Evolutionary conservation across 2,888 invertebrate species (phyloP).

Genomic region (Branchipolynoe longqiensis): DNA sequence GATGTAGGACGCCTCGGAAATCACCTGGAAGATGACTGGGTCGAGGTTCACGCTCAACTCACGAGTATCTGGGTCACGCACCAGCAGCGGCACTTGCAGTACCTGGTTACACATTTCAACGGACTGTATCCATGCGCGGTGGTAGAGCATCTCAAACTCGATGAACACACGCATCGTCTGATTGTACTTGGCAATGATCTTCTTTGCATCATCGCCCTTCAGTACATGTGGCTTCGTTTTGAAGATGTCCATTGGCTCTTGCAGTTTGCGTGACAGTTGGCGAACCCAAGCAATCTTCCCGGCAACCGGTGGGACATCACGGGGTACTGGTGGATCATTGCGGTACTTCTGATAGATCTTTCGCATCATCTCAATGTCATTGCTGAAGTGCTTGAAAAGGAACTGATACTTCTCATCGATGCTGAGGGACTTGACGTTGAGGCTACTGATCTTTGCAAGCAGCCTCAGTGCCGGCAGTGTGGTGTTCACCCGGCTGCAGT

Average conservation of each 20-base stretch:
- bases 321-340: constrained; percentile 87
- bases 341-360: constrained; percentile 89
- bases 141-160: constrained; percentile 91
- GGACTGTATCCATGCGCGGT: constrained; percentile 90
- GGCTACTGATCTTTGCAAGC: constrained; percentile 86
- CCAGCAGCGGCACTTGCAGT: constrained; percentile 85
- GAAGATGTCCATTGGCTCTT: constrained; percentile 88
- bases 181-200: constrained; percentile 85
- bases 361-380: constrained; percentile 77
- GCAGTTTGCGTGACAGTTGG: constrained; percentile 88
- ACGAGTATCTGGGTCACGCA: constrained; percentile 85
- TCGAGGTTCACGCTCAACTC: constrained; percentile 87
- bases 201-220: constrained; percentile 75
- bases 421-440: constrained; percentile 88
- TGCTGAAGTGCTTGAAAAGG: constrained; percentile 73
- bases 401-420: constrained; percentile 86
- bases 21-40: constrained; percentile 89
- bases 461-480: constrained; percentile 82
- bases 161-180: constrained; percentile 89
- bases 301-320: constrained; percentile 90
- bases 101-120: constrained; percentile 85
- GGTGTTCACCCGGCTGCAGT: constrained; percentile 76
- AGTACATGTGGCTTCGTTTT: constrained; percentile 72
- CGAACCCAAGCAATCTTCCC: constrained; percentile 93
- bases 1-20: constrained; percentile 90